These are phyloP conservation scores for Sipha maydis DNA, from an alignment of 2,888 invertebrate species.

Conservation along the genomic window DNA sequence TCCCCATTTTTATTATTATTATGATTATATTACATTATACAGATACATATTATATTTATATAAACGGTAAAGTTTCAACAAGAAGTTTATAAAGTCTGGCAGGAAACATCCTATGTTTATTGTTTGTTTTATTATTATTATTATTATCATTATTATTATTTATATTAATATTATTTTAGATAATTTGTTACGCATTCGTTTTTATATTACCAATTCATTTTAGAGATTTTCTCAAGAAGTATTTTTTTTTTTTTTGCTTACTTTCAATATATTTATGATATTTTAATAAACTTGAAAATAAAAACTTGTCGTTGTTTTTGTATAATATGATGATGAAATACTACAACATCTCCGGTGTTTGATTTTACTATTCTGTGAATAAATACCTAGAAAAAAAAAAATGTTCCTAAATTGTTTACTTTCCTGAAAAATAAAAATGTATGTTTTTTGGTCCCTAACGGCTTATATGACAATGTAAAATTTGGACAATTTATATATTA, in stretches of 20 bases:
- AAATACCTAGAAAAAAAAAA: constrained; percentile 42
- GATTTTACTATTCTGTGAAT: constrained; percentile 3
- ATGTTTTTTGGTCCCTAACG: not conserved
- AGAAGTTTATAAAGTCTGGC: constrained; percentile 16
- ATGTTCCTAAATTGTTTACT: constrained; percentile 60
- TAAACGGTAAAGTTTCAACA: constrained; percentile 42
- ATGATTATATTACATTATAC: constrained; percentile 24
- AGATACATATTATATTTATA: constrained; percentile 14
- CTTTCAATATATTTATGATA: constrained; percentile 10
- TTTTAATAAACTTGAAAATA: constrained; percentile 5
- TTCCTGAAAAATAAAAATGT: constrained; percentile 26
- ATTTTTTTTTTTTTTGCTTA: not conserved
- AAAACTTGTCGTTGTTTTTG: constrained; percentile 15
- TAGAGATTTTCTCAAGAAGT: constrained; percentile 27
- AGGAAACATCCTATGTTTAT: constrained; percentile 42
- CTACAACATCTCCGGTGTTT: constrained; percentile 33
- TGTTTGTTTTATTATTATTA: constrained; percentile 46
- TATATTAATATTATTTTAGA: constrained; percentile 53
- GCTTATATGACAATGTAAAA: not conserved
- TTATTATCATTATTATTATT: constrained; percentile 34
- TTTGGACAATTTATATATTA: not conserved
- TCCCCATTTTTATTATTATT: constrained; percentile 17
- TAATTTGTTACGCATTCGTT: constrained; percentile 58
- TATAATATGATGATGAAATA: not conserved
- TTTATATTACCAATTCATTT: constrained; percentile 37